These are phyloP conservation scores for Ophion obscuratus DNA, from an alignment of 2,888 invertebrate genomes.

Conservation along the genomic window DNA sequence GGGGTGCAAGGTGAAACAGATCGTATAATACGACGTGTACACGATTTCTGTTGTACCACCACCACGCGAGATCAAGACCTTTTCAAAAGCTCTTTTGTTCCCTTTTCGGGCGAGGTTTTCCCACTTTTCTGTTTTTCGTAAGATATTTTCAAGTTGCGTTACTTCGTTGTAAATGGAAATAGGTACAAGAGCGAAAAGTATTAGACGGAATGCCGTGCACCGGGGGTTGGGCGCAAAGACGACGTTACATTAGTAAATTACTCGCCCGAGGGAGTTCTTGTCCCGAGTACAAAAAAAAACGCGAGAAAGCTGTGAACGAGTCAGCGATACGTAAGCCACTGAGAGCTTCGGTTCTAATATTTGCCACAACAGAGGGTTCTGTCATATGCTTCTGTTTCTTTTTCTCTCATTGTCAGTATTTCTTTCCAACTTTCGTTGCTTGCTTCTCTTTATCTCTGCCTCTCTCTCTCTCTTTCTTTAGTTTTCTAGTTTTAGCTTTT, in stretches of 20 bases:
- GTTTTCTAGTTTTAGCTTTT: too few relatives aligned
- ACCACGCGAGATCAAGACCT: background rate
- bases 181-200: too few relatives aligned
- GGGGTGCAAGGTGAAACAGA: conserved; percentile 55
- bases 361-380: background rate
- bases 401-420: background rate
- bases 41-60: conserved; percentile 14
- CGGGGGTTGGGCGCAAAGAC: conserved; percentile 30
- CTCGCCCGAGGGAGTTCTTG: conserved; percentile 67
- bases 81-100: too few relatives aligned
- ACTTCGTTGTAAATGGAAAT: too few relatives aligned
- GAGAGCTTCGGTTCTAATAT: conserved; percentile 1
- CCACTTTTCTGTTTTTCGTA: too few relatives aligned
- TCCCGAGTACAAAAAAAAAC: conserved; percentile 6
- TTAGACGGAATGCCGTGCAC: too few relatives aligned
- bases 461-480: conserved; percentile 28
- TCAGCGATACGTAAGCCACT: conserved; percentile 18
- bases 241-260: conserved; percentile 81
- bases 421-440: background rate
- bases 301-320: conserved; percentile 12
- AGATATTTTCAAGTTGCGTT: too few relatives aligned
- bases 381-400: background rate
- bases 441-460: background rate
- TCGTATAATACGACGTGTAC: conserved; percentile 17
- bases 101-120: too few relatives aligned